Conservation (phyloP, 2,888 invertebrate genomes). For the Archips xylosteana region DNA sequence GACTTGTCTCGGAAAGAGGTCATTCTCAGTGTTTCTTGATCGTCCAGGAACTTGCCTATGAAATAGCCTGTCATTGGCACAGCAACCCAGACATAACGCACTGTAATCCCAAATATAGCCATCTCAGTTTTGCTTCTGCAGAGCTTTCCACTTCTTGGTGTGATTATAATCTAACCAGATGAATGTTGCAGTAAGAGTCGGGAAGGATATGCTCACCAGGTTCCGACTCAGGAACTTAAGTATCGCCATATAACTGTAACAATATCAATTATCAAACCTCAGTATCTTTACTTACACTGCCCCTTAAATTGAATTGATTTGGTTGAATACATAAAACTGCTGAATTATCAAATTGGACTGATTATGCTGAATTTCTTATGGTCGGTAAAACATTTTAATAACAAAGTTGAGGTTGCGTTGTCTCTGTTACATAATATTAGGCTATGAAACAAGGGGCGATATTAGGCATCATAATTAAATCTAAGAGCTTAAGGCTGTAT, state of each 20-base stretch:
- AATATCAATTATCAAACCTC: background rate
- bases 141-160: constrained; percentile 90
- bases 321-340: no score
- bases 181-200: constrained; percentile 81
- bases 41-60: constrained; percentile 88
- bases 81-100: constrained; percentile 76
- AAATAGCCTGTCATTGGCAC: constrained; percentile 85
- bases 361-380: no score
- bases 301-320: no score
- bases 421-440: constrained; percentile 29
- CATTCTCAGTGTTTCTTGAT: constrained; percentile 90
- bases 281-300: background rate
- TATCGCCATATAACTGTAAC: constrained; percentile 83
- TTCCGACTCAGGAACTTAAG: constrained; percentile 85
- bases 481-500: background rate
- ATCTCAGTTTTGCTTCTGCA: constrained; percentile 69
- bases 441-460: background rate
- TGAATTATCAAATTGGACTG: no score
- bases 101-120: constrained; percentile 85
- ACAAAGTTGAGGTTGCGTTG: background rate
- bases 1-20: constrained; percentile 92
- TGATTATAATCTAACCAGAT: constrained; percentile 91
- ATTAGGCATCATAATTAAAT: background rate
- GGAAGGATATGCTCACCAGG: constrained; percentile 88
- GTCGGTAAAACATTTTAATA: background rate